These are phyloP conservation scores for Andrena hattorfiana DNA, from an alignment of 2,888 invertebrate species.

Conservation along the genomic window DNA sequence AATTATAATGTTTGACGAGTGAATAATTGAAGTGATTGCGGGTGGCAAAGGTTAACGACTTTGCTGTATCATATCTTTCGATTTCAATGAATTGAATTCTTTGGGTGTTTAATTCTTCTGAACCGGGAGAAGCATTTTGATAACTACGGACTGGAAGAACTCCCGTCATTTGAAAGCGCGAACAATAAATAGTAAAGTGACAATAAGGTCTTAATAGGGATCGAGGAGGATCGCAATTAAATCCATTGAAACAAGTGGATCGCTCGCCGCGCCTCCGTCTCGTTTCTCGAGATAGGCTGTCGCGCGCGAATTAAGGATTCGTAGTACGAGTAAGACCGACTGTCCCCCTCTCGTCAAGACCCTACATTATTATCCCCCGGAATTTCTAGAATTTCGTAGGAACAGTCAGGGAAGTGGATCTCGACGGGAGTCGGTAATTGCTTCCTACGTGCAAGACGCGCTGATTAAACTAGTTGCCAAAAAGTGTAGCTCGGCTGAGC, in stretches of 20 bases:
- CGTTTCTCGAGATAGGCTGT: conserved; percentile 32
- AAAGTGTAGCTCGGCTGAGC: conserved; percentile 41
- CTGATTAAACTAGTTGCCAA: conserved; percentile 73
- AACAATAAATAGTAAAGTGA: conserved; percentile 39
- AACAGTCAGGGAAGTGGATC: conserved; percentile 63
- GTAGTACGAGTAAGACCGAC: conserved; percentile 21
- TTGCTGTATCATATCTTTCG: not conserved
- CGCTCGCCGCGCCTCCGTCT: conserved; percentile 36
- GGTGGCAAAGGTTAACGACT: not conserved
- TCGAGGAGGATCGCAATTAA: conserved; percentile 49
- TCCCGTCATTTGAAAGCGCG: not conserved
- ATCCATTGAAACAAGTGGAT: conserved; percentile 57
- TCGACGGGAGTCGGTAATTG: conserved; percentile 63
- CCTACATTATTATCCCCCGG: conserved; percentile 51
- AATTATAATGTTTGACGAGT: not conserved
- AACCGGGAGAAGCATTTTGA: not conserved
- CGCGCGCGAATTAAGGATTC: conserved; percentile 47
- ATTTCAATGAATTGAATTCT: not conserved
- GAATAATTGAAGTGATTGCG: not conserved
- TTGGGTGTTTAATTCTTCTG: too few species aligned
- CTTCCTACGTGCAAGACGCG: conserved; percentile 58
- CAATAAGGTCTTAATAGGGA: conserved; percentile 36
- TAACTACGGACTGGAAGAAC: not conserved
- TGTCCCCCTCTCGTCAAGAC: conserved; percentile 16
- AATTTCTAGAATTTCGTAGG: conserved; percentile 56